Evolutionary conservation across 2,797 vertebrate species (phyloP).

Genomic region (Chromobotia macracanthus): DNA sequence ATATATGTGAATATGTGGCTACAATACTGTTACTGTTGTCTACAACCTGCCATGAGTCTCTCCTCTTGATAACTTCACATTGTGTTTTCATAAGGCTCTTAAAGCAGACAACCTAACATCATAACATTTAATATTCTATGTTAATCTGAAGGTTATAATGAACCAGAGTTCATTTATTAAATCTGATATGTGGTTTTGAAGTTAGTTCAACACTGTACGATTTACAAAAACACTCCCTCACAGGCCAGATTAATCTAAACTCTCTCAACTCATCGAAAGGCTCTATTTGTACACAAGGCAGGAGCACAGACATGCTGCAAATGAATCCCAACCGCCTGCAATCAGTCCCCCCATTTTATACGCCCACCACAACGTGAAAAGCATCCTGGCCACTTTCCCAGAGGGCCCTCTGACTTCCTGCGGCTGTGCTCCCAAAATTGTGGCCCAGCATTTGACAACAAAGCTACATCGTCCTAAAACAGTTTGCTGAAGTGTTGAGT

Average conservation of each 20-base stretch:
- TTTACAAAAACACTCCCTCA: background rate
- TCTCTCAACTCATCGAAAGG: background rate
- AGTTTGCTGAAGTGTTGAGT: slow-evolving; percentile 5
- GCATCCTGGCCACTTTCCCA: slow-evolving; percentile 27
- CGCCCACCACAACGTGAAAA: background rate
- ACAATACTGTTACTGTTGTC: background rate
- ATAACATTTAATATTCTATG: background rate
- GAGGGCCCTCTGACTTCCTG: slow-evolving; percentile 34
- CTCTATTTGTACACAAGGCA: background rate
- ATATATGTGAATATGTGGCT: too few species aligned
- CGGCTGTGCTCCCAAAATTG: slow-evolving; percentile 16
- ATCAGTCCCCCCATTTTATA: background rate
- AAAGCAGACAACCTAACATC: background rate
- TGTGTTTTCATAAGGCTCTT: background rate
- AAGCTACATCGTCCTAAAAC: slow-evolving; percentile 45
- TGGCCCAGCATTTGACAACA: slow-evolving; percentile 44
- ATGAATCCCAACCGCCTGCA: background rate
- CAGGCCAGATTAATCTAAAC: slow-evolving; percentile 28
- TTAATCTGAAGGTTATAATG: background rate
- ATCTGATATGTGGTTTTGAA: background rate
- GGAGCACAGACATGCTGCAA: background rate
- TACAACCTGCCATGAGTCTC: background rate
- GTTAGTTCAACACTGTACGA: slow-evolving; percentile 24
- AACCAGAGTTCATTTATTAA: background rate
- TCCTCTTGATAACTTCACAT: background rate